phyloP scores from a whole-genome alignment of 2,888 invertebrate genomes.

The Anthoptus insignis region DNA sequence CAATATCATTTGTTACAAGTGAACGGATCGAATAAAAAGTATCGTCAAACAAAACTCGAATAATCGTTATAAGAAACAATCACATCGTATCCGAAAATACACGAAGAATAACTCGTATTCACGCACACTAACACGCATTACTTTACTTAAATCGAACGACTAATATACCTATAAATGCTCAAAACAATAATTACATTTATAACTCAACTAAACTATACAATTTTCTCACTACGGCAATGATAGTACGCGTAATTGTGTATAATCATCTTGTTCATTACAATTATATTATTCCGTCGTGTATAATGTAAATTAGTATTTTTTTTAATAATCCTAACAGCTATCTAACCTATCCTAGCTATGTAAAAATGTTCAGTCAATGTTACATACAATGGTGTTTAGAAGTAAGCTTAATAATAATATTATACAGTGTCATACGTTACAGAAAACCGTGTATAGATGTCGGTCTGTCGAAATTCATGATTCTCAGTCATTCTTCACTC shows the following conservation, averaged over 20 bases:
- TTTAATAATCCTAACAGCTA: slow-evolving; percentile 62
- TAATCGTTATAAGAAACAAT: not conserved
- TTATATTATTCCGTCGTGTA: slow-evolving; percentile 43
- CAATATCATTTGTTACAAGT: too few relatives aligned
- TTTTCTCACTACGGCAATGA: slow-evolving; percentile 43
- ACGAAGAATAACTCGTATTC: slow-evolving; percentile 48
- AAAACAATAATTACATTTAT: slow-evolving; percentile 64
- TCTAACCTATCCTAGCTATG: slow-evolving; percentile 79
- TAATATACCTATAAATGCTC: slow-evolving; percentile 80
- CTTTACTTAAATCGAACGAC: slow-evolving; percentile 66
- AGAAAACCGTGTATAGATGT: slow-evolving; percentile 56
- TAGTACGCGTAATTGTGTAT: slow-evolving; percentile 42
- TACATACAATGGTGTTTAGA: slow-evolving; percentile 84
- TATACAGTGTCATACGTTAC: slow-evolving; percentile 26
- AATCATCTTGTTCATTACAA: slow-evolving; percentile 18
- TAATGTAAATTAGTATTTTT: slow-evolving; percentile 58
- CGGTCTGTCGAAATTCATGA: slow-evolving; percentile 56
- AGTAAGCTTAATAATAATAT: slow-evolving; percentile 61
- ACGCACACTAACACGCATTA: slow-evolving; percentile 78
- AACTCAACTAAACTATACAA: slow-evolving; percentile 44
- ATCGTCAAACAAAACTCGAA: too few relatives aligned
- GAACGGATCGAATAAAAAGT: too few relatives aligned
- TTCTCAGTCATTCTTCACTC: too few relatives aligned
- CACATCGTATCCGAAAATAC: slow-evolving; percentile 3
- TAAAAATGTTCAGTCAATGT: slow-evolving; percentile 86